Evolutionary conservation across 2,113 vertebrate genomes (phyloP).

Genomic region (Alosa alosa): DNA sequence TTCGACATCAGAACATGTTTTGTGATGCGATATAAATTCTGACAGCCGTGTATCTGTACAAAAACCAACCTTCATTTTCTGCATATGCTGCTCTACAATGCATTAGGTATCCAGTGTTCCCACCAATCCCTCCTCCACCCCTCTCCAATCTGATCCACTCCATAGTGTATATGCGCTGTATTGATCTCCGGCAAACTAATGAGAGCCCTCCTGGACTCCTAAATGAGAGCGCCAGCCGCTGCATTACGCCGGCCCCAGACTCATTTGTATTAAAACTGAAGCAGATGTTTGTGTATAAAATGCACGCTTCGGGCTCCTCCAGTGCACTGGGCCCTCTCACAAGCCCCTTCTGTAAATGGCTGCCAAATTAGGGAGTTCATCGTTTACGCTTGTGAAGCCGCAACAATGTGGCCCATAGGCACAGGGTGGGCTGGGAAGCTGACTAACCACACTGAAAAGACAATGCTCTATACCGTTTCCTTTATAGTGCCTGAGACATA

Average conservation of each 20-base stretch:
- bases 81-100: no score
- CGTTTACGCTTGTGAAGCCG: slow-evolving; percentile 27
- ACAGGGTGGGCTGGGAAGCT: neutral
- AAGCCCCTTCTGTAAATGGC: neutral
- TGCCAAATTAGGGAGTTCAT: slow-evolving; percentile 20
- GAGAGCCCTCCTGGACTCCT: neutral
- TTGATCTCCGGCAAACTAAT: slow-evolving; percentile 11
- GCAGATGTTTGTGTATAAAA: slow-evolving; percentile 38
- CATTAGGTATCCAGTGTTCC: neutral
- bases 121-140: neutral
- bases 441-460: neutral
- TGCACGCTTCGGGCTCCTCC: slow-evolving; percentile 21
- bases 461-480: neutral
- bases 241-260: slow-evolving; percentile 14
- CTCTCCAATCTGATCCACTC: neutral
- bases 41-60: neutral
- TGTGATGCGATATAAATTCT: neutral
- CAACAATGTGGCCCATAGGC: slow-evolving; percentile 8
- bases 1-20: neutral
- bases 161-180: neutral
- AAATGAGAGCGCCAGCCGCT: neutral
- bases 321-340: neutral
- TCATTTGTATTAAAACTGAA: slow-evolving; percentile 28
- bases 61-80: neutral
- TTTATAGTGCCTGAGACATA: neutral